Evolutionary conservation across 2,797 vertebrate species (phyloP).

Genomic region (Peromyscus aztecus): DNA sequence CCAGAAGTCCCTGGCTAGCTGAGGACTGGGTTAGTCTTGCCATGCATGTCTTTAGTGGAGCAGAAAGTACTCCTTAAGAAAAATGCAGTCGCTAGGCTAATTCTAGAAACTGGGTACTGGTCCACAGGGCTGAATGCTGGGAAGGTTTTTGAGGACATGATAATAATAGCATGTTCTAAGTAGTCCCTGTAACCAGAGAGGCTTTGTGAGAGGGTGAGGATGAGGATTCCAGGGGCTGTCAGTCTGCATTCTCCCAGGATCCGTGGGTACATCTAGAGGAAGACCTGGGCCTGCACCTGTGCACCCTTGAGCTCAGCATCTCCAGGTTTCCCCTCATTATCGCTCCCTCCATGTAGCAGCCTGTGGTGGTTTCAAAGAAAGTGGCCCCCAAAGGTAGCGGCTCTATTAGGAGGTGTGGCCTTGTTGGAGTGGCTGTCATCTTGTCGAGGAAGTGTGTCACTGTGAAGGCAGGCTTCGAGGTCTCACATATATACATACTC

Average conservation of each 20-base stretch:
- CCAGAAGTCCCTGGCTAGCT: not conserved
- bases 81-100: not conserved
- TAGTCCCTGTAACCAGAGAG: not conserved
- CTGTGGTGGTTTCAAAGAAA: not conserved
- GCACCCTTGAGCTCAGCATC: not conserved
- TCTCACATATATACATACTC: not conserved
- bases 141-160: not conserved
- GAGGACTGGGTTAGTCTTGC: not conserved
- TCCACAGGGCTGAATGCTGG: not conserved
- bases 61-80: not conserved
- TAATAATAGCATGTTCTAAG: too few species aligned
- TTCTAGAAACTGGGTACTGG: not conserved
- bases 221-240: not conserved
- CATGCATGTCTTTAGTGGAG: not conserved
- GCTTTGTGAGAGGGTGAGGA: not conserved
- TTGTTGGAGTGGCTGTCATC: not conserved
- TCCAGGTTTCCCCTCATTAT: not conserved
- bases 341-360: not conserved
- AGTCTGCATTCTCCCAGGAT: too few species aligned
- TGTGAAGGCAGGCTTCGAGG: not conserved
- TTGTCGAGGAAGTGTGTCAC: not conserved
- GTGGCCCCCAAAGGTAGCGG: not conserved
- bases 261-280: not conserved
- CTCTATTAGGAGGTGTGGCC: not conserved
- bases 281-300: not conserved